Percentiles rank a stretch among this genome's conserved stretches.
phyloP scores from a whole-genome alignment of 1,140 invertebrate genomes.

The Drosophila baimaii region DNA sequence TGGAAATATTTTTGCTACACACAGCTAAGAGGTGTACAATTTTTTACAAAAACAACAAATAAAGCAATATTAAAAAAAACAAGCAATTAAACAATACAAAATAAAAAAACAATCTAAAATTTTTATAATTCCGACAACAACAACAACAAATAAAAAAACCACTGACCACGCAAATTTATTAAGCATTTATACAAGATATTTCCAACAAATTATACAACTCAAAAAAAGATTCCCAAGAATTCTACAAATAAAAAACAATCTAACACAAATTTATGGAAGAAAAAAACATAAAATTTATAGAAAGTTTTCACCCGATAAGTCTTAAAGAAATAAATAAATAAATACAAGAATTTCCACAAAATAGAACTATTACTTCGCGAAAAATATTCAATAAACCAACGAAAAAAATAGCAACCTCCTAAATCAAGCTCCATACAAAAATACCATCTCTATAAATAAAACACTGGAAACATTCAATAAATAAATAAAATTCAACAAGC shows the following conservation, averaged over 20 bases:
- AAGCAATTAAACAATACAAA: constrained; percentile 15
- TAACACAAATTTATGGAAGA: background rate
- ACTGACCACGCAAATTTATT: background rate
- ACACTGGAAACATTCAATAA: constrained; percentile 29
- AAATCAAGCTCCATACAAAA: constrained; percentile 2
- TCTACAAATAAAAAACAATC: constrained; percentile 7
- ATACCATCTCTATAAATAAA: constrained; percentile 15
- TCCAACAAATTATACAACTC: constrained; percentile 6
- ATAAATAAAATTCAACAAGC: constrained; percentile 12
- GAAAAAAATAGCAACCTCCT: constrained; percentile 12
- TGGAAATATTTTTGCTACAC: constrained; percentile 48
- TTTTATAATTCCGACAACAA: constrained; percentile 8
- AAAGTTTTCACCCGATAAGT: background rate
- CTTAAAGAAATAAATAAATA: background rate
- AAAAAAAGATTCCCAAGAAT: background rate
- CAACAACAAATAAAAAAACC: background rate
- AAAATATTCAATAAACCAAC: constrained; percentile 5
- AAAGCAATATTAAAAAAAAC: constrained; percentile 14
- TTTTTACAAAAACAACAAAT: constrained; percentile 5
- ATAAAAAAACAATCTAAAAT: constrained; percentile 2
- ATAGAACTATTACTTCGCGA: background rate
- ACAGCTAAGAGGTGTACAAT: constrained; percentile 9
- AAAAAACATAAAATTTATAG: too few species aligned
- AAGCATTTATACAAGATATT: constrained; percentile 13
- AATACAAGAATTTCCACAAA: background rate